Evolutionary conservation across 2,888 invertebrate species (phyloP).

Genomic region (Aquatica leii): DNA sequence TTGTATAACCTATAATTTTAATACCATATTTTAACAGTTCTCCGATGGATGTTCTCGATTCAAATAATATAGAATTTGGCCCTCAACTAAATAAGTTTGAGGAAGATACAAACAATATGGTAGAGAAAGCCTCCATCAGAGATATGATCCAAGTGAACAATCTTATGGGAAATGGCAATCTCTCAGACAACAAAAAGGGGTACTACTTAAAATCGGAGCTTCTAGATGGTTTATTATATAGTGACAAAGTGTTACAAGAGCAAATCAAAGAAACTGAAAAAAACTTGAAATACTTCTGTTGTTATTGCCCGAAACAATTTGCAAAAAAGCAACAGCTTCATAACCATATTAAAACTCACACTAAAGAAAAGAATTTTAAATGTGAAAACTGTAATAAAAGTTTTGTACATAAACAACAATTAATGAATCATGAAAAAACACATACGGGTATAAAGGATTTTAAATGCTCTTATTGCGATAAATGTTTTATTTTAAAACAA

Average conservation of each 20-base stretch:
- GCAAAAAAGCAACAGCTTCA: constrained; percentile 38
- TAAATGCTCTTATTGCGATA: constrained; percentile 57
- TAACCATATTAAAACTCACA: constrained; percentile 32
- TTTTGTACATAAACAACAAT: constrained; percentile 34
- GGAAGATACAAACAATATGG: too few species aligned
- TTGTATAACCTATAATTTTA: too few species aligned
- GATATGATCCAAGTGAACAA: too few species aligned
- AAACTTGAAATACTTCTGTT: constrained; percentile 29
- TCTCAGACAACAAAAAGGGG: too few species aligned
- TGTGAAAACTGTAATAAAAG: constrained; percentile 30
- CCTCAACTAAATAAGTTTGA: too few species aligned
- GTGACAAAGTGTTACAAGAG: background rate
- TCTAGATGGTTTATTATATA: background rate
- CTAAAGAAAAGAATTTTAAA: constrained; percentile 40
- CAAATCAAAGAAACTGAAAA: background rate
- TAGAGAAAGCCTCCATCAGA: too few species aligned
- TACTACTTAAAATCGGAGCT: background rate
- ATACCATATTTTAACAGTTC: too few species aligned
- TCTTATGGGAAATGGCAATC: too few species aligned
- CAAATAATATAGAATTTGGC: too few species aligned
- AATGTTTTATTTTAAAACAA: constrained; percentile 61
- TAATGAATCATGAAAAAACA: constrained; percentile 28
- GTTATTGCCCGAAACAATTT: constrained; percentile 44
- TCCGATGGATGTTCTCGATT: too few species aligned
- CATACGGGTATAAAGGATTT: constrained; percentile 23